Base-by-base conservation (phyloP, 1,140 invertebrate genomes). In the Apis cerana region DNA sequence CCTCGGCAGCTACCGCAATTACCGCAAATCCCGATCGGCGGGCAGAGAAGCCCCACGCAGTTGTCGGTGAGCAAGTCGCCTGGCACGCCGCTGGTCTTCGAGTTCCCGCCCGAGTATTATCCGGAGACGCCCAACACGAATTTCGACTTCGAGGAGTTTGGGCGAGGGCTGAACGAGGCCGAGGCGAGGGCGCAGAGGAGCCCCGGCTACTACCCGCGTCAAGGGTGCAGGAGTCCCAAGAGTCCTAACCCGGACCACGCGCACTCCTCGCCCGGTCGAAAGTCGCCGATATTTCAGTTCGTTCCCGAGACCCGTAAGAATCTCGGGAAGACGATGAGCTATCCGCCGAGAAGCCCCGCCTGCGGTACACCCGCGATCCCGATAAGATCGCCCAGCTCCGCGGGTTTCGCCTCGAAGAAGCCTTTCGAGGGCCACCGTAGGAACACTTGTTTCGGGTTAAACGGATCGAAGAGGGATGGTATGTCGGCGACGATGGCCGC, bases 301-400 rank as follows among this genome's bases (percentile, higher is more conserved):
- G 89, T 85, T 1, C 1, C 27, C 69, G 91, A 90, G n/a, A 84
- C 89, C 1, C 89, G 89, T 0, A 92, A 90, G 23, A 89, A 50
- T 27, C 88, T 92, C n/a, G 88, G 87, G 0, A 93, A 94, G 59
- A 92, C 92, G 0, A 74, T 91, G 58, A 93, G 91, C 27, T 93
- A 93, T 68, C 91, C 92, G 9, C 86, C 91, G 0, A 92, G 91
- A 59, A 90, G 83, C 68, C 77, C 89, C 21, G 52, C 84, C 71
- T 64, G 86, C 10, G 65, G 19, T 8, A 78, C 78, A 70, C 65
- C 85, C 75, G 9, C 74, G 61, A 11, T 75, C 19, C 43, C 86
- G 65, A 43, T 75, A 71, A 85, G 82, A 50, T 89, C 87, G 15
- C 62, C 71, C 10, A 88, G 71, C 1, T 83, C 91, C 27, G 83